A percentile compares a stretch with the other conserved stretches of the same genome.
Conservation (phyloP, 2,797 vertebrate genomes). For the Melanotaenia maccullochi region DNA sequence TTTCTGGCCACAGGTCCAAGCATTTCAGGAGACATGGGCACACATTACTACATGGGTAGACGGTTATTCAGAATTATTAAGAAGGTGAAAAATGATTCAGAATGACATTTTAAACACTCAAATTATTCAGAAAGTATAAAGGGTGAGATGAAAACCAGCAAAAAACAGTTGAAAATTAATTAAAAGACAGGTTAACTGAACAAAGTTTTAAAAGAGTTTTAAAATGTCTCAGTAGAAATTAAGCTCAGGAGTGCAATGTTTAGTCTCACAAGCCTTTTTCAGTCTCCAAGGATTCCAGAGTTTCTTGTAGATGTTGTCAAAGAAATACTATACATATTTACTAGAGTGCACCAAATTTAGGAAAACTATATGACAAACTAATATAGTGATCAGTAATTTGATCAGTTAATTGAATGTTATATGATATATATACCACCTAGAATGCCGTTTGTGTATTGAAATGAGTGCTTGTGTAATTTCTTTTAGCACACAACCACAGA, state of each 20-base stretch:
- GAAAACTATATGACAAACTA: slow-evolving; percentile 28
- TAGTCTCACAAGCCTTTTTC: neutral
- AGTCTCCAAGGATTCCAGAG: neutral
- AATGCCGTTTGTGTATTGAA: neutral
- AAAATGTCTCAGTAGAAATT: neutral
- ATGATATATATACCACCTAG: neutral
- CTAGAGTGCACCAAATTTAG: slow-evolving; percentile 8
- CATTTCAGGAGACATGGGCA: neutral
- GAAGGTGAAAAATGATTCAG: neutral
- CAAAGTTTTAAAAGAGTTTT: neutral
- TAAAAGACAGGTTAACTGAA: neutral
- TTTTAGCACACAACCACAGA: slow-evolving; percentile 7
- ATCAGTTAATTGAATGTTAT: slow-evolving; percentile 7
- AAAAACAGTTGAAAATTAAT: neutral
- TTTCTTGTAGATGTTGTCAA: neutral
- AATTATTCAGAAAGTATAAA: neutral
- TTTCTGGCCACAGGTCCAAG: neutral
- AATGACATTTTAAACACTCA: neutral
- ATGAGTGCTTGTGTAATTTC: neutral
- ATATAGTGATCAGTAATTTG: slow-evolving; percentile 2
- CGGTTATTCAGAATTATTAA: neutral
- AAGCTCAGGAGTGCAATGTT: neutral
- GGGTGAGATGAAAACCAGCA: neutral
- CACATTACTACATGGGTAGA: neutral
- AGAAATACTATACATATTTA: neutral